Conservation (phyloP, 2,113 vertebrate genomes). For the Myocastor coypus region DNA sequence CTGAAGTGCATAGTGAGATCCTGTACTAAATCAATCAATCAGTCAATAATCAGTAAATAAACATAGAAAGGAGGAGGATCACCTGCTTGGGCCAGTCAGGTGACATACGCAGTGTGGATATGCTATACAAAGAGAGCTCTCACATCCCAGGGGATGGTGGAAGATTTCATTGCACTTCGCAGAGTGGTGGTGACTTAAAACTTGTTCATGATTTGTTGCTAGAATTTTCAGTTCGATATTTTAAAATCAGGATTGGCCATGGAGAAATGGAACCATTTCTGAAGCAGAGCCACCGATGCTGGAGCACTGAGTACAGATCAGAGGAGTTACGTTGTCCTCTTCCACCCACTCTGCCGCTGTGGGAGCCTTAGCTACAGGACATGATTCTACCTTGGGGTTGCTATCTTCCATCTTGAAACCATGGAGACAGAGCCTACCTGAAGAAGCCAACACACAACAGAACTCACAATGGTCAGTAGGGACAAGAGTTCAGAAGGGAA, state of each 20-base stretch:
- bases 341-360: not conserved
- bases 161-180: not conserved
- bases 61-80: too few species aligned
- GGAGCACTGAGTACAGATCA: not conserved
- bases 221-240: not conserved
- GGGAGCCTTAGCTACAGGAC: not conserved
- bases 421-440: not conserved
- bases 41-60: too few species aligned
- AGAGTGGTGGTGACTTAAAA: not conserved
- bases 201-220: not conserved
- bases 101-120: not conserved
- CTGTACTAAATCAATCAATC: too few species aligned
- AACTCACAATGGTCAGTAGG: rapidly evolving
- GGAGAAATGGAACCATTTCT: not conserved
- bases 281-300: not conserved
- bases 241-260: not conserved
- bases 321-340: not conserved
- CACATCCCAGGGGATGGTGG: not conserved
- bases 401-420: not conserved
- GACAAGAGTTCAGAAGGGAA: not conserved
- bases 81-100: not conserved
- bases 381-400: rapidly evolving
- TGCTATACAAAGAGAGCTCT: not conserved
- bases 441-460: not conserved
- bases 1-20: too few species aligned